Percentiles rank a stretch among this genome's conserved stretches.
Evolutionary conservation across 1,140 invertebrate genomes (phyloP).

Genomic region (Apis cerana): DNA sequence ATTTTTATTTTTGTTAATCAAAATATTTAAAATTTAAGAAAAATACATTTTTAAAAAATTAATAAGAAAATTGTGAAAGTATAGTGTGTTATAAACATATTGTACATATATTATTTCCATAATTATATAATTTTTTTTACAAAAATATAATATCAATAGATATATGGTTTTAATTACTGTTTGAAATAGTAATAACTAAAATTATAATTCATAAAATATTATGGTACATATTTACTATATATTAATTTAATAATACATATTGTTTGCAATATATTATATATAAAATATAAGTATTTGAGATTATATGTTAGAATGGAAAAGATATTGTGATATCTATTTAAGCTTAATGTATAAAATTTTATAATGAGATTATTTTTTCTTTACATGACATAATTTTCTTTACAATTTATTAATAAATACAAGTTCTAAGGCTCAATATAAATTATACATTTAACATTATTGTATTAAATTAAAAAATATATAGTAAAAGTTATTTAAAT

Average conservation of each 20-base stretch:
- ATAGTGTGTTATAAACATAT: constrained; percentile 24
- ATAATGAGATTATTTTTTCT: not conserved
- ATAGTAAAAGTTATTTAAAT: not conserved
- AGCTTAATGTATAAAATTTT: constrained; percentile 23
- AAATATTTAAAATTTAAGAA: constrained; percentile 1
- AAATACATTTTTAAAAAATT: not conserved
- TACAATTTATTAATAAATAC: constrained; percentile 9
- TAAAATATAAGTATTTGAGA: constrained; percentile 9
- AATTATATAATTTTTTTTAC: constrained; percentile 2
- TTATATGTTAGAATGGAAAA: not conserved
- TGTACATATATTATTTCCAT: constrained; percentile 34
- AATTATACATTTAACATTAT: constrained; percentile 2
- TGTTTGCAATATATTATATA: no score
- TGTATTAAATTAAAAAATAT: constrained; percentile 6
- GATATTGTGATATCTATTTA: not conserved
- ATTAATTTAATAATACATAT: no score
- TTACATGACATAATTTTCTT: not conserved
- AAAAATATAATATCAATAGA: not conserved
- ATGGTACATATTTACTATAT: constrained; percentile 4
- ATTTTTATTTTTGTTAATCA: constrained; percentile 51
- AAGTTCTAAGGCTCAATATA: not conserved
- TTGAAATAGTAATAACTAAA: constrained; percentile 23
- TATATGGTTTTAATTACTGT: constrained; percentile 3
- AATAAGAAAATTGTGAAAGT: not conserved
- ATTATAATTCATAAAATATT: constrained; percentile 10